phyloP scores from a whole-genome alignment of 2,888 invertebrate genomes.

The Cantharis lateralis region DNA sequence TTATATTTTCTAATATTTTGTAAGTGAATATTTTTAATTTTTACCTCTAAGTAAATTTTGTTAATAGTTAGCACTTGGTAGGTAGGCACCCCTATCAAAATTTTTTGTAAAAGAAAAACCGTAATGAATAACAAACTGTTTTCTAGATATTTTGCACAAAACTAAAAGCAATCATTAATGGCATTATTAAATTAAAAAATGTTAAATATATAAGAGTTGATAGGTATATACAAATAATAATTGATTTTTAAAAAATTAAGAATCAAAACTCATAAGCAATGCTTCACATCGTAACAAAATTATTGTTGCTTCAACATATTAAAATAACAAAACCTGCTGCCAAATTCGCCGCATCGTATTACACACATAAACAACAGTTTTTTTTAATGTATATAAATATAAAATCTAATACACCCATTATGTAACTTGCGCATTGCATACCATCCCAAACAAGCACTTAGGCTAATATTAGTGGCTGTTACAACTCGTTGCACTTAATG shows the following conservation, averaged over 20 bases:
- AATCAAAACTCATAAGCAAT: conserved; percentile 20
- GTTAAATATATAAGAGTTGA: background rate
- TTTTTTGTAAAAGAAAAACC: conserved; percentile 3
- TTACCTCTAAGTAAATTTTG: conserved; percentile 20
- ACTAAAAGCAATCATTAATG: conserved; percentile 1
- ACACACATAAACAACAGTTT: conserved; percentile 35
- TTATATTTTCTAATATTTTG: conserved; percentile 27
- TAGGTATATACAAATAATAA: conserved; percentile 8
- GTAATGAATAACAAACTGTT: background rate
- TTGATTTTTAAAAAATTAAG: conserved; percentile 11
- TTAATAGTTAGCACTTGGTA: conserved; percentile 26
- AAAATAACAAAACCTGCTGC: conserved; percentile 25
- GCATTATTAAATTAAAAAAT: conserved; percentile 1
- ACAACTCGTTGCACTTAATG: conserved; percentile 28
- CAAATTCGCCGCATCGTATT: conserved; percentile 17
- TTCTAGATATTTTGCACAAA: background rate
- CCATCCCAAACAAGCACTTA: conserved; percentile 43
- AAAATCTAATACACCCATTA: conserved; percentile 41
- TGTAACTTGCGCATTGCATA: conserved; percentile 39
- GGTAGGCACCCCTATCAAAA: conserved; percentile 31
- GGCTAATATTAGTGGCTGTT: conserved; percentile 36
- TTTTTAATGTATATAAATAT: conserved; percentile 37
- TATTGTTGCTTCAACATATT: conserved; percentile 18
- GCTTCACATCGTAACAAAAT: conserved; percentile 14
- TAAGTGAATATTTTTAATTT: conserved; percentile 26